A percentile compares a stretch with the other conserved stretches of the same genome.
phyloP scores from a whole-genome alignment of 2,888 invertebrate genomes.

The Rhamnusium bicolor region DNA sequence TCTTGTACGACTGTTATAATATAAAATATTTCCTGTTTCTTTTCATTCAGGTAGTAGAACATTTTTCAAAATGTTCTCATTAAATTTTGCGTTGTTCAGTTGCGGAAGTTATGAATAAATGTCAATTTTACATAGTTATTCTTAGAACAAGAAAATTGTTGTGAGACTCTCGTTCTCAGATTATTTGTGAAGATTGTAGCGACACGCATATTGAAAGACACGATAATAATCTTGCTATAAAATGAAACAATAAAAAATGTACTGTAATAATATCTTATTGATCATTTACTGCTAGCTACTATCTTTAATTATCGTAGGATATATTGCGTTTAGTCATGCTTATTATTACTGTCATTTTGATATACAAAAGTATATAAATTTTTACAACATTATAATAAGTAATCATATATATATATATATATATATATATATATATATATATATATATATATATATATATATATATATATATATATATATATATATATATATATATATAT shows the following conservation, averaged over 20 bases:
- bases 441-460: too few relatives aligned
- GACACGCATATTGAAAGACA: slow-evolving; percentile 49
- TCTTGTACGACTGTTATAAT: slow-evolving; percentile 5
- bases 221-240: slow-evolving; percentile 39
- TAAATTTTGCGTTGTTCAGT: slow-evolving; percentile 9
- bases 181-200: slow-evolving; percentile 53
- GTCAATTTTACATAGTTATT: slow-evolving; percentile 60
- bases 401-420: too few relatives aligned
- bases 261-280: too few relatives aligned
- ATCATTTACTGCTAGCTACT: too few relatives aligned
- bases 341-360: too few relatives aligned
- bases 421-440: too few relatives aligned
- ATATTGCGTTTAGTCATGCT: too few relatives aligned
- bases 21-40: slow-evolving; percentile 38
- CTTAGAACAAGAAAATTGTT: slow-evolving; percentile 57
- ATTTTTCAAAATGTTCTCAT: slow-evolving; percentile 29
- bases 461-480: too few relatives aligned
- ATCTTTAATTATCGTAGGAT: too few relatives aligned
- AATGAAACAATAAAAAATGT: slow-evolving; percentile 2
- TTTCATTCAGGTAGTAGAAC: slow-evolving; percentile 36
- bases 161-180: slow-evolving; percentile 54
- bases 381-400: too few relatives aligned
- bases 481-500: too few relatives aligned
- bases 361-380: too few relatives aligned
- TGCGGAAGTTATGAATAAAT: slow-evolving; percentile 52